These are phyloP conservation scores for Noctilio leporinus DNA, from an alignment of 2,113 vertebrate genomes.

Conservation along the genomic window DNA sequence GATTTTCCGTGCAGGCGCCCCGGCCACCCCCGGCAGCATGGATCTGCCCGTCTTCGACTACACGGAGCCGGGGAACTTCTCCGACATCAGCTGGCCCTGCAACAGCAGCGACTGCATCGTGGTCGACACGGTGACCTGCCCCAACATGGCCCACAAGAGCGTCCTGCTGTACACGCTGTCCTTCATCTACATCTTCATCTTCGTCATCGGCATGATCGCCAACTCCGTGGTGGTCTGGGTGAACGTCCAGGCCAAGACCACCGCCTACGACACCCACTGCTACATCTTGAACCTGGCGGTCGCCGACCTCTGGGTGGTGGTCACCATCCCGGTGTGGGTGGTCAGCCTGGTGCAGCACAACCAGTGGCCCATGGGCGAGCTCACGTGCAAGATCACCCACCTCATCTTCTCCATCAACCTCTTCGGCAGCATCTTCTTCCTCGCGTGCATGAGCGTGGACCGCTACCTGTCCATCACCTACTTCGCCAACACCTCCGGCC, in stretches of 20 bases:
- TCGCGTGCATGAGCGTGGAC: slow-evolving; percentile 94
- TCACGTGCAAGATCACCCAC: slow-evolving; percentile 89
- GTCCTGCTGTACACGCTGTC: slow-evolving; percentile 87
- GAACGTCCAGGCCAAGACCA: slow-evolving; percentile 88
- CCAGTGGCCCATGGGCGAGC: slow-evolving; percentile 90
- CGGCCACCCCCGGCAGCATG: slow-evolving; percentile 26
- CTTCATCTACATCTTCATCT: slow-evolving; percentile 93
- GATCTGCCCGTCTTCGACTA: slow-evolving; percentile 80
- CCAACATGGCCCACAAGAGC: slow-evolving; percentile 80
- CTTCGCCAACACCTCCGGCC: slow-evolving; percentile 72
- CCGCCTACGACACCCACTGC: slow-evolving; percentile 90
- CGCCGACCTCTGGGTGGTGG: slow-evolving; percentile 89
- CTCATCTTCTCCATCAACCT: slow-evolving; percentile 93
- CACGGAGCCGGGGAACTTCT: slow-evolving; percentile 84
- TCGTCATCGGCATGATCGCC: slow-evolving; percentile 89
- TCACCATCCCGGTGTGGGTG: slow-evolving; percentile 91
- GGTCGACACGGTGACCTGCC: slow-evolving; percentile 83
- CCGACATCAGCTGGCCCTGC: slow-evolving; percentile 83
- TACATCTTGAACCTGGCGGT: slow-evolving; percentile 93
- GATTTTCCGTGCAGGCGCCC: not conserved
- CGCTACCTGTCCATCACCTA: slow-evolving; percentile 86
- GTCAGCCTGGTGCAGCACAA: slow-evolving; percentile 88
- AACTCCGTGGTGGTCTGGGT: slow-evolving; percentile 95
- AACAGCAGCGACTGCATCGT: slow-evolving; percentile 80
- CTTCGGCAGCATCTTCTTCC: slow-evolving; percentile 94